Base-by-base conservation (phyloP, 2,113 vertebrate genomes). In the Nothobranchius furzeri region DNA sequence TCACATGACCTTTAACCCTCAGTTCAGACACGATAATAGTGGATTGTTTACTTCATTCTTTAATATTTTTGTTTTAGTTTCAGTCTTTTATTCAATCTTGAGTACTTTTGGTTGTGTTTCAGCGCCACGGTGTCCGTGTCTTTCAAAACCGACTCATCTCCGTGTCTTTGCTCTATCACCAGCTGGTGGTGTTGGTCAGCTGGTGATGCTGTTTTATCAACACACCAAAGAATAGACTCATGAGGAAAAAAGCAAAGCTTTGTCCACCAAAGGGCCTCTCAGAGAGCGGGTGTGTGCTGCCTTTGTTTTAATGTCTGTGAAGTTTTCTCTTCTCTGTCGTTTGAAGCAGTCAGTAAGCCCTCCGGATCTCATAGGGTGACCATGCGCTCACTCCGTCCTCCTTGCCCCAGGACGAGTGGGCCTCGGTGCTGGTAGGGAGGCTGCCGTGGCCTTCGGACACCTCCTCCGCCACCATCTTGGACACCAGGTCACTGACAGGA, bases 311-410 rank as follows among this genome's bases (percentile, higher is more conserved):
- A 10, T 52, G 76, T 82, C 61, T 72, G 46, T 68, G 25, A 70
- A 55, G 57, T 35, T 65, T 49, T 6, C 0, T 25, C 50, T 17
- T 50, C 42, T 12, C 52, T 3, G 25, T 2, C 8, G 42, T 36
- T 37, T 6, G 6, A 10, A 49, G 9, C 55, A 2, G 20, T 91
- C 86, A 97, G 2, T 95, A 98, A 78, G 94, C 88, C 90, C 94
- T 94, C 71, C 92, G 88, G 50, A 94, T 88, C 72, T 98, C 96
- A 0, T 94, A 97, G 0, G 93, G 54, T 0, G 94, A 93, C 96
- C 96, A 98, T 15, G 87, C 47, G 61, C 87, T 78, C 62, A 74
- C 85, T 9, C 78, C 88, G 0, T 97, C 96, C 55, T 96, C 96
- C 69, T 95, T 98, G 0, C 78, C 71, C 96, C 96, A 98, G 48